Evolutionary conservation across 2,888 invertebrate genomes (phyloP), one percentile per base, ranked within the genome.

Genomic region (Lasioglossum oenotherae): DNA sequence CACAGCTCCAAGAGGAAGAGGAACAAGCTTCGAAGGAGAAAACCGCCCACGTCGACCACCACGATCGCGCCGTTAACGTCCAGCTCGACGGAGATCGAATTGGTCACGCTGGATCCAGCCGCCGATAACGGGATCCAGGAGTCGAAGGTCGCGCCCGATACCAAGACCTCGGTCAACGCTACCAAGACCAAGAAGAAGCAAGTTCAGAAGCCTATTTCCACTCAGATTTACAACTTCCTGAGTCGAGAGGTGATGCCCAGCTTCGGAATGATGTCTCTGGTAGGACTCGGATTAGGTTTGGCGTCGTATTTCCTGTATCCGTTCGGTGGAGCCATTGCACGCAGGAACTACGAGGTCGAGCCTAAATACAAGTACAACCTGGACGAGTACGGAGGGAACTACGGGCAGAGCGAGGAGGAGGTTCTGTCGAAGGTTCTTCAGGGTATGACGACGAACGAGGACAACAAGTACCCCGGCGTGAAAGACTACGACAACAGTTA

Each of bases 221-320:
- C 97, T 0, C 97, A 97, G 93, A 96, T 98, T 44, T 98, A 98
- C 92, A 98, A 97, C 92, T 98, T 97, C 92, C 95, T 98, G 67
- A 97, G 97, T 4, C 96, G 98, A 90, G 98, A 98, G 95, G 97
- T 98, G 0, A 97, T 98, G 97, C 98, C 98, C 0, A 97, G 97
- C 49, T 97, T 98, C 35, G 98, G 98, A 0, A 97, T 98, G 0
- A 97, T 98, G 90, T 95, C 95, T 0, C 95, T 98, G 35, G 96
- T 98, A 19, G 98, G 98, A 1, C 94, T 98, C 69, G 97, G 98
- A 85, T 96, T 98, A 3, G 98, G 98, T 3, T 94, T 98, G 57
- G 98, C 98, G 53, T 97, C 97, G 79, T 97, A 98, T 90, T 97
- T 98, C 94, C 95, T 98, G 35, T 97, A 97, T 95, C 98, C 98